Base-by-base conservation (phyloP, 2,888 invertebrate species). In the Andrena marginata region DNA sequence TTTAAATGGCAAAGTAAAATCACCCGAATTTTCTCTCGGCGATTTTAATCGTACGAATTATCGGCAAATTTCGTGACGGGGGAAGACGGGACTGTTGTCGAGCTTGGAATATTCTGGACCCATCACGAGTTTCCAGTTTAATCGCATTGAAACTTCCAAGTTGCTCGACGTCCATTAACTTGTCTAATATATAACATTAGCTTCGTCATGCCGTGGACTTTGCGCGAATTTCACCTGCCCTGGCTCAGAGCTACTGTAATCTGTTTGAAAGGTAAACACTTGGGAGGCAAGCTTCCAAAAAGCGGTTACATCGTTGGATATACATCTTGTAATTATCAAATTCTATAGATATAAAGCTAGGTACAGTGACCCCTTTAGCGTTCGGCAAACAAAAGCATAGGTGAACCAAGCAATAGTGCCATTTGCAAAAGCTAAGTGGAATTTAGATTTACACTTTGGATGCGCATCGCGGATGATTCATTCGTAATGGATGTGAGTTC, bases 171-270 rank as follows among this genome's bases (percentile, higher is more conserved):
- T 5, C 31, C 20, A 31, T 48, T 60, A 42, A 42, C 35, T 31
- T 8, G 13, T 56, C 20, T 31, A 16, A 42, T 23, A 29, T 31
- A 26, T 6, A 5, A 3, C 20, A n/a, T 13, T 48, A 68, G 10
- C 68, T 48, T 67, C 33, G 26, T 49, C 31, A 48, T 29, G 26
- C 65, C 51, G 33, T 29, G 23, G 23, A 56, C 54, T 54, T 73
- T 35, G n/a, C 42, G 65, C 33, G 29, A 73, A 73, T 73, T 68
- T 56, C 69, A 68, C n/a, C 31, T 68, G 33, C 48, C 48, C 31
- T 68, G 54, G 65, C 20, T 73, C n/a, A 29, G 35, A 65, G 65
- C 65, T 73, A 73, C 26, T 29, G 42, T 73, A 73, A 73, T 65
- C 67, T 42, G 42, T 67, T 73, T 67, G 54, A 35, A 33, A 51